Base-by-base conservation (phyloP, 1,140 invertebrate genomes). In the Condylostylus longicornis region DNA sequence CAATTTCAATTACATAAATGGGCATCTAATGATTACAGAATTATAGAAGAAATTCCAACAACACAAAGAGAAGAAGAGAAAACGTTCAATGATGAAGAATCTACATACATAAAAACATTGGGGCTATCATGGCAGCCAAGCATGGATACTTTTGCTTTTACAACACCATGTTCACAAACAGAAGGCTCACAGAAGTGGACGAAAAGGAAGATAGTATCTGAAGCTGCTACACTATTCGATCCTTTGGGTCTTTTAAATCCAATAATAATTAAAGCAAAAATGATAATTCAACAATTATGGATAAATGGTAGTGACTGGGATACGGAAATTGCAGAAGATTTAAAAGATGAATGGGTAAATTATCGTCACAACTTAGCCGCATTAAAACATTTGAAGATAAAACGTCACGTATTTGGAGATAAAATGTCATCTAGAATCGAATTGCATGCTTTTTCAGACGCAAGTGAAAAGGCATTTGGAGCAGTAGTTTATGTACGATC, bases 211-310 rank as follows among this genome's bases (percentile, higher is more conserved):
- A 35, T 57, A 7, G 29, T 57, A 4, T 51, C 53, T 8, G 37
- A 54, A 14, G 38, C 56, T 10, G 43, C 56, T 4, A 42, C 42
- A 38, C 18, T 60, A 5, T 64, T 45, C 33, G 59, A 62, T 38
- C 58, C 57, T 37, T 33, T 63, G 13, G 61, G 58, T 14, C 51
- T 53, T 40, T 33, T 58, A 17, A 40, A 48, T 13, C 62, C 62
- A 10, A 27, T 55, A 13, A 43, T 50, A 4, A 47, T 63, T 9
- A 34, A n/a, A 9, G 48, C 48, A 3, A 63, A 64, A 43, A 45
- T 62, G n/a, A 47, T 62, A 3, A 49, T 63, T 12, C 58, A 63
- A 45, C 48, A 53, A 37, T 10, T 63, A 2, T 57, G 58, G 57
- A 41, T 38, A 41, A 12, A 17, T 38, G 41, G 48, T 18, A 33